Conservation (phyloP, 1,140 invertebrate species). For the Drosophila lacteicornis region DNA sequence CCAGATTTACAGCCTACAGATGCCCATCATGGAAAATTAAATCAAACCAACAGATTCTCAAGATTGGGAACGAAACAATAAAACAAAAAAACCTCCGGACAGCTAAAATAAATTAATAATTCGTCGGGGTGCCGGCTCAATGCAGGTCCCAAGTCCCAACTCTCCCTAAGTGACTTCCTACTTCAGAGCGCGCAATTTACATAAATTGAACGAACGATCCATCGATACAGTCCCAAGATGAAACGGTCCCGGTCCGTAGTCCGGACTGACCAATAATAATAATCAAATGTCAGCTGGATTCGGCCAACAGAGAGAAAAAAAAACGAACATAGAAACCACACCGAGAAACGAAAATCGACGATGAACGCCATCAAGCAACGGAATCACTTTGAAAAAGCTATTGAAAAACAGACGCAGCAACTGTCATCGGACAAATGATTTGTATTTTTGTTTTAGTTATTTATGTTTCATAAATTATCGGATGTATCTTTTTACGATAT, state of each 20-base stretch:
- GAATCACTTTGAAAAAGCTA: conserved; percentile 63
- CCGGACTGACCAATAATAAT: conserved; percentile 43
- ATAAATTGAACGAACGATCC: conserved; percentile 48
- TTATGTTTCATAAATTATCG: conserved; percentile 84
- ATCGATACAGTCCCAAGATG: conserved; percentile 44
- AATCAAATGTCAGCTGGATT: conserved; percentile 51
- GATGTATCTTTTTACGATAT: conserved; percentile 80
- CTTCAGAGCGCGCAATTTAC: conserved; percentile 53
- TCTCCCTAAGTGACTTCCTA: conserved; percentile 54
- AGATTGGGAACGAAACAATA: conserved; percentile 36
- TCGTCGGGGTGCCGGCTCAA: conserved; percentile 48
- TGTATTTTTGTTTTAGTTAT: conserved; percentile 83
- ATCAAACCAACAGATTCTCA: conserved; percentile 24
- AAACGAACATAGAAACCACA: conserved; percentile 35
- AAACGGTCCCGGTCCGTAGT: conserved; percentile 35
- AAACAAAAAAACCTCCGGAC: conserved; percentile 57
- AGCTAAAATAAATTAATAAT: conserved; percentile 60
- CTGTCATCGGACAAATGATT: conserved; percentile 80
- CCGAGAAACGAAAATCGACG: conserved; percentile 25
- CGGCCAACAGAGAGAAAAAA: conserved; percentile 11
- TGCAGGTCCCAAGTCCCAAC: conserved; percentile 28
- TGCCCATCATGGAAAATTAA: conserved; percentile 35
- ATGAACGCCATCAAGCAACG: conserved; percentile 60
- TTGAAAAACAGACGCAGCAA: conserved; percentile 57
- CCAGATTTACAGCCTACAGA: conserved; percentile 47